phyloP scores from a whole-genome alignment of 2,888 invertebrate species.

The Eilema depressum region DNA sequence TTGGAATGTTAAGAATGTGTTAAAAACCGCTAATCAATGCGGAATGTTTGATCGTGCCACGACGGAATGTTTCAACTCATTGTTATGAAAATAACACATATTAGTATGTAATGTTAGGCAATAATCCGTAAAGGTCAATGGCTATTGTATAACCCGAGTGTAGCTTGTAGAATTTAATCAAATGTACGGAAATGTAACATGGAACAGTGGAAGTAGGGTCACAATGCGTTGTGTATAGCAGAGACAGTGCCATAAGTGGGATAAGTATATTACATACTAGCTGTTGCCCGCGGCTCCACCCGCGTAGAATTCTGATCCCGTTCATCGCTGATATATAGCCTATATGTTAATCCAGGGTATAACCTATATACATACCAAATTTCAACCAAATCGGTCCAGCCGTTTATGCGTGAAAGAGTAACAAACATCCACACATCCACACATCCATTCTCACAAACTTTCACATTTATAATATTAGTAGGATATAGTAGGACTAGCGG shows the following conservation, averaged over 20 bases:
- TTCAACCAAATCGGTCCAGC: too few relatives aligned
- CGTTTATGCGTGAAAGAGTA: too few relatives aligned
- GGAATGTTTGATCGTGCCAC: conserved; percentile 38
- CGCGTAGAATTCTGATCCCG: too few relatives aligned
- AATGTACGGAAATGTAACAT: conserved; percentile 39
- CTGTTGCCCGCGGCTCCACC: too few relatives aligned
- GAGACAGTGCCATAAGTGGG: not conserved
- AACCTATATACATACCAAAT: too few relatives aligned
- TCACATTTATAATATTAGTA: too few relatives aligned
- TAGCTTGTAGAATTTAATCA: conserved; percentile 35
- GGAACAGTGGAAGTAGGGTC: conserved; percentile 12
- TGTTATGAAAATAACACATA: conserved; percentile 39
- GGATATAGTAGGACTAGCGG: too few relatives aligned
- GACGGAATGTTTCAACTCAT: conserved; percentile 22
- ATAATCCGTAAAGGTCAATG: conserved; percentile 52
- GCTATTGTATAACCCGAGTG: conserved; percentile 45
- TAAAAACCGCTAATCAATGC: conserved; percentile 33
- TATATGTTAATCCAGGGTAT: too few relatives aligned
- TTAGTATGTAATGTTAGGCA: conserved; percentile 43
- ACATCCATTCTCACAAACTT: too few relatives aligned
- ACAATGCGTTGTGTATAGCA: not conserved
- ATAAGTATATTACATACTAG: too few relatives aligned
- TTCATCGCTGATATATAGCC: too few relatives aligned
- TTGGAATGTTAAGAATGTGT: conserved; percentile 14
- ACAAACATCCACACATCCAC: too few relatives aligned